Conservation (phyloP, 2,888 invertebrate genomes). For the Parthenolecanium corni region DNA sequence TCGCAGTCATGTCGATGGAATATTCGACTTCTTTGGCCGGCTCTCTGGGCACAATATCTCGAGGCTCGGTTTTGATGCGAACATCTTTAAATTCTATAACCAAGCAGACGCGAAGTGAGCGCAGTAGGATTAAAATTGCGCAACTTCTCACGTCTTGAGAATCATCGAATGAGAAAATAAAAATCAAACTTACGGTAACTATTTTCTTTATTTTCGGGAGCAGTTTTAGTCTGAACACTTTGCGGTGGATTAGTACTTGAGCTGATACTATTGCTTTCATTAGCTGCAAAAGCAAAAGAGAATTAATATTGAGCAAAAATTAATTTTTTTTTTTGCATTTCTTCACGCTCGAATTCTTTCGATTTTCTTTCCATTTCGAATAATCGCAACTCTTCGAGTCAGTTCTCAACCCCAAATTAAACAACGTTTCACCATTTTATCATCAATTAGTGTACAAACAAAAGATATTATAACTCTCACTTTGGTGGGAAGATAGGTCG, state of each 20-base stretch:
- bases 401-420: too few species aligned
- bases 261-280: slow-evolving; percentile 20
- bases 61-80: slow-evolving; percentile 26
- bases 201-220: not conserved
- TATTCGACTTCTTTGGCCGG: slow-evolving; percentile 49
- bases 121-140: not conserved
- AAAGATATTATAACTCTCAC: slow-evolving; percentile 2
- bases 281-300: not conserved
- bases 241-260: slow-evolving; percentile 22
- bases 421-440: too few species aligned
- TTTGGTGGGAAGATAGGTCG: slow-evolving; percentile 17
- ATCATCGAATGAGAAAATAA: too few species aligned
- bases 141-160: not conserved
- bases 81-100: slow-evolving; percentile 13
- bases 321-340: too few species aligned
- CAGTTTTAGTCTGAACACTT: slow-evolving; percentile 17
- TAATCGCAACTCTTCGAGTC: too few species aligned
- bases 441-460: not conserved
- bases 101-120: not conserved
- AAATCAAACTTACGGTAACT: slow-evolving; percentile 16
- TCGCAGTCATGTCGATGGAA: slow-evolving; percentile 65
- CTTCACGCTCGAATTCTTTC: too few species aligned
- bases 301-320: too few species aligned
- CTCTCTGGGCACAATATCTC: slow-evolving; percentile 36
- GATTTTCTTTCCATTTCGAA: too few species aligned